Conservation (phyloP, 2,113 vertebrate genomes). For the Prolemur simus region DNA sequence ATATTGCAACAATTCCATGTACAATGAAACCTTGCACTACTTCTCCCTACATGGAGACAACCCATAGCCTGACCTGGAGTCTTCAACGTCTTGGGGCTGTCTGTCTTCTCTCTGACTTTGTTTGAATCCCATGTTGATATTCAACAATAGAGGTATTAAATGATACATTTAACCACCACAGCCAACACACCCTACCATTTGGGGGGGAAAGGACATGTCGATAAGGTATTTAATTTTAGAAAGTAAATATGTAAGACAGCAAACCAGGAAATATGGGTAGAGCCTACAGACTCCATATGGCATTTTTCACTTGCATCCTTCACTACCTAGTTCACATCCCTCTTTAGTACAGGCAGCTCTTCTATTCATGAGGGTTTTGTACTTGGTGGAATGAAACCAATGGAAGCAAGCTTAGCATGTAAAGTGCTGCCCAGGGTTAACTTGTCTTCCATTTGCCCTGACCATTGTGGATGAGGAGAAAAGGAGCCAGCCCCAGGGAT, state of each 20-base stretch:
- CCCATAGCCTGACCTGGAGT: rapidly evolving
- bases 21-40: rapidly evolving
- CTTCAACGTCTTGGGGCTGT: rapidly evolving
- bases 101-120: too few species aligned
- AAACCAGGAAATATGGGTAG: rapidly evolving
- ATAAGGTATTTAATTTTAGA: background rate
- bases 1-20: rapidly evolving
- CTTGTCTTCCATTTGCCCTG: rapidly evolving
- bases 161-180: rapidly evolving
- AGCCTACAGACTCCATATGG: rapidly evolving
- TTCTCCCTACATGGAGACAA: rapidly evolving
- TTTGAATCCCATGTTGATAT: rapidly evolving
- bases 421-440: rapidly evolving
- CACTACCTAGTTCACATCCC: background rate
- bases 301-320: too few species aligned
- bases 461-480: rapidly evolving
- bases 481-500: too few species aligned
- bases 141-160: rapidly evolving
- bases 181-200: rapidly evolving
- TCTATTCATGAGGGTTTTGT: background rate
- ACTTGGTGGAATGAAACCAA: background rate
- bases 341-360: rapidly evolving
- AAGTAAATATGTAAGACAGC: rapidly evolving
- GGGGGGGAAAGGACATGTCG: background rate
- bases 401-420: rapidly evolving